A percentile compares a stretch with the other conserved stretches of the same genome.
These are phyloP conservation scores for Poeciliopsis retropinna DNA, from an alignment of 2,113 vertebrate species.

Conservation along the genomic window DNA sequence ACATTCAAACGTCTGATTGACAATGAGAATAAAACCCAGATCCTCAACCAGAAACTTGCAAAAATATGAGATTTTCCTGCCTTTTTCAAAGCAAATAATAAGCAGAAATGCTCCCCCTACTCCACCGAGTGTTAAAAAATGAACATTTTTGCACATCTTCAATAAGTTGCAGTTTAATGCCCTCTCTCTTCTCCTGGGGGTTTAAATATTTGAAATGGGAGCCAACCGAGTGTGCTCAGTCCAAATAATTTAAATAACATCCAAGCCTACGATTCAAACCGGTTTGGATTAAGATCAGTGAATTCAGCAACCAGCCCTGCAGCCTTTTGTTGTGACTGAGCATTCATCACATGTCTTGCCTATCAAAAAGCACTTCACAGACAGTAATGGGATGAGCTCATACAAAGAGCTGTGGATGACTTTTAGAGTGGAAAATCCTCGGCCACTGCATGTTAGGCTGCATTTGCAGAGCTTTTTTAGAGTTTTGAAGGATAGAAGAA, in stretches of 20 bases:
- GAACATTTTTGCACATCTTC: slow-evolving; percentile 28
- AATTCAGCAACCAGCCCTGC: slow-evolving; percentile 41
- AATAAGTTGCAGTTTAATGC: slow-evolving; percentile 26
- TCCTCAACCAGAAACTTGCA: background rate
- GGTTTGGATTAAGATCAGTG: slow-evolving; percentile 64
- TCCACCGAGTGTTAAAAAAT: background rate
- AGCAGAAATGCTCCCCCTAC: too few relatives aligned
- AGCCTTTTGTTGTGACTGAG: slow-evolving; percentile 50
- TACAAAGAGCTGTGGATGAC: slow-evolving; percentile 57
- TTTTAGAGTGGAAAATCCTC: slow-evolving; percentile 63
- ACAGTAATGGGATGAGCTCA: slow-evolving; percentile 64
- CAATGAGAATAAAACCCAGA: slow-evolving; percentile 18
- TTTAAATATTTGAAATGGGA: slow-evolving; percentile 52
- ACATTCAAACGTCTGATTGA: slow-evolving; percentile 42
- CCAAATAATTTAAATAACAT: slow-evolving; percentile 60
- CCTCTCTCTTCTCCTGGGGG: slow-evolving; percentile 9
- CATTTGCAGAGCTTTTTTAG: slow-evolving; percentile 31
- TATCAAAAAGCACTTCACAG: slow-evolving; percentile 63
- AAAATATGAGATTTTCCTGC: background rate
- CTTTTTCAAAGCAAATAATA: too few relatives aligned
- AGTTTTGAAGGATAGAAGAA: slow-evolving; percentile 50
- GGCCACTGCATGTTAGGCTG: slow-evolving; percentile 44
- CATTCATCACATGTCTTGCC: slow-evolving; percentile 61
- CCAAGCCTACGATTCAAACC: slow-evolving; percentile 49
- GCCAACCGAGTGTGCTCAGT: slow-evolving; percentile 48